phyloP scores from a whole-genome alignment of 2,113 vertebrate genomes.

The Ammodytes dubius region DNA sequence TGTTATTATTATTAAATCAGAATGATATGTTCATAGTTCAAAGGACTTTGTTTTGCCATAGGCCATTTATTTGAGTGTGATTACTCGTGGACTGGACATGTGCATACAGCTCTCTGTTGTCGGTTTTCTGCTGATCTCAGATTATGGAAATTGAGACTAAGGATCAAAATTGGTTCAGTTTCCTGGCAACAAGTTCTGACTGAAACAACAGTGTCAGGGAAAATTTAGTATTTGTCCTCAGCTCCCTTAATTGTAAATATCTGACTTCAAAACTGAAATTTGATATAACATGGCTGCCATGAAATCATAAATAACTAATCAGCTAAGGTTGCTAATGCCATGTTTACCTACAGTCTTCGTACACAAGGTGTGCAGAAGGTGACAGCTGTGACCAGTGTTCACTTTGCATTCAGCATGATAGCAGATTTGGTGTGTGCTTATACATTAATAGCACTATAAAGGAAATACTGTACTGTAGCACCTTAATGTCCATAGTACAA shows the following conservation, averaged over 20 bases:
- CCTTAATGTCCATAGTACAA: not conserved
- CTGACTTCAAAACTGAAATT: not conserved
- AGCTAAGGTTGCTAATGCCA: not conserved
- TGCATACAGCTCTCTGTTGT: not conserved
- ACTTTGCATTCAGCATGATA: not conserved
- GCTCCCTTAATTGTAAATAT: not conserved
- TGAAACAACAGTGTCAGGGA: not conserved
- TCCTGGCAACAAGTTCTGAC: slow-evolving; percentile 28
- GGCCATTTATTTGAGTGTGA: not conserved
- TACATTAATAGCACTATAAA: slow-evolving; percentile 3
- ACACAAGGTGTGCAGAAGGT: not conserved
- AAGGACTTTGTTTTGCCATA: not conserved
- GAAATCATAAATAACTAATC: not conserved
- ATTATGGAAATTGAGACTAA: not conserved
- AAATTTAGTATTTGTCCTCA: slow-evolving; percentile 20
- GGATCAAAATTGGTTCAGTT: slow-evolving; percentile 24
- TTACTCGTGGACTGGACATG: not conserved
- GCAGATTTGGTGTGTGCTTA: not conserved
- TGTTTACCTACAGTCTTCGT: not conserved
- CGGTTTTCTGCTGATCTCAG: not conserved
- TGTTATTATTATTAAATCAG: too few species aligned
- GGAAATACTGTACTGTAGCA: not conserved
- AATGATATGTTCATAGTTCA: not conserved
- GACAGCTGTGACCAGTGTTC: slow-evolving; percentile 2
- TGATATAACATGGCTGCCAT: not conserved